Evolutionary conservation across 2,797 vertebrate species (phyloP).

Genomic region (Euthynnus affinis): DNA sequence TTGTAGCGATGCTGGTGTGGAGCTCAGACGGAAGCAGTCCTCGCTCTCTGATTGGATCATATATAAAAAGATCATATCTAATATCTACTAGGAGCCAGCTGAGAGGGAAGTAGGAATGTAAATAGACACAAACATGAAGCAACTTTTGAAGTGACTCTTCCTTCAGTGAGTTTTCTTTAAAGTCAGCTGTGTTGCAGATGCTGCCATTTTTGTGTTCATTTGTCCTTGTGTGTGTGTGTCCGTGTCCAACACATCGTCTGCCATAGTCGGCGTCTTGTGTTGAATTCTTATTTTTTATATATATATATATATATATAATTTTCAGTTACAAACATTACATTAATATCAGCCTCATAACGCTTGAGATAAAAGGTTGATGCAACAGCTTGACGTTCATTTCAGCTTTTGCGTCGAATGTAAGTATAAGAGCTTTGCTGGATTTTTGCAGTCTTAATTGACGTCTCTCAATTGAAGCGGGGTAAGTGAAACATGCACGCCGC

Average conservation of each 20-base stretch:
- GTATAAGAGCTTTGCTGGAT: slow-evolving; percentile 15
- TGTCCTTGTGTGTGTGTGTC: slow-evolving; percentile 64
- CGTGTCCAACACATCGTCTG: slow-evolving; percentile 46
- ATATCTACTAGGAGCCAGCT: neutral
- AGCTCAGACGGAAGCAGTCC: neutral
- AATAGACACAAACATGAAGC: slow-evolving; percentile 49
- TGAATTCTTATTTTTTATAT: slow-evolving; percentile 16
- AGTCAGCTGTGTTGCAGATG: slow-evolving; percentile 56
- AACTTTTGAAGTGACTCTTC: slow-evolving; percentile 65
- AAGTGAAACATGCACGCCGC: slow-evolving; percentile 1
- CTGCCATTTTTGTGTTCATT: slow-evolving; percentile 59
- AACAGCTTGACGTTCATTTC: slow-evolving; percentile 1
- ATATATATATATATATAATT: slow-evolving; percentile 9
- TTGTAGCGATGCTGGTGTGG: neutral
- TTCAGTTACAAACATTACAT: slow-evolving; percentile 5
- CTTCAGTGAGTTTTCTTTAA: slow-evolving; percentile 49
- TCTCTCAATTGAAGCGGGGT: neutral
- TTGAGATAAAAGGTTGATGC: slow-evolving; percentile 6
- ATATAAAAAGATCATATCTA: neutral
- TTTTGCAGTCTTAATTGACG: neutral
- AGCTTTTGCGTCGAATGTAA: slow-evolving; percentile 10
- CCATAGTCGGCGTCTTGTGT: slow-evolving; percentile 55
- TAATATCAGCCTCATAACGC: slow-evolving; percentile 1
- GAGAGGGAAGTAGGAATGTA: neutral
- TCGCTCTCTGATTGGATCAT: neutral